These are phyloP conservation scores for Neopipo cinnamomea DNA, from an alignment of 2,113 vertebrate species.

Conservation along the genomic window DNA sequence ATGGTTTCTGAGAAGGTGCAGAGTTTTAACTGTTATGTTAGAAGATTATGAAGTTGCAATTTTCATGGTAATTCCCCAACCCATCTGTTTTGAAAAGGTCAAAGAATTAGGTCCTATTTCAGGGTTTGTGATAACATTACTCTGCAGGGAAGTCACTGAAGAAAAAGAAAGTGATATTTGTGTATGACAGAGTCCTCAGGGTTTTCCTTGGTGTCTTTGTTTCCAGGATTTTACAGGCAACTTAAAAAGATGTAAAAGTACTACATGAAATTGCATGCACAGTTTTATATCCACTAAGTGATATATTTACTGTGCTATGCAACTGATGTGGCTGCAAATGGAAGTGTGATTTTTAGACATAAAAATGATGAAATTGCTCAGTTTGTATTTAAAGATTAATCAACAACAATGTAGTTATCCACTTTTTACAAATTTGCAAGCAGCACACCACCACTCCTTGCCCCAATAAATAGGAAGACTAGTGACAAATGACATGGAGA, in stretches of 20 bases:
- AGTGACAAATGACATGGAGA: background rate
- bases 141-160: conserved; percentile 38
- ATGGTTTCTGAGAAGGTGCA: background rate
- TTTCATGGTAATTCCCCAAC: conserved; percentile 8
- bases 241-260: background rate
- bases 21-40: background rate
- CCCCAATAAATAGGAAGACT: background rate
- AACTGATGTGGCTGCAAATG: background rate
- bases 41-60: conserved; percentile 4
- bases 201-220: conserved; percentile 35
- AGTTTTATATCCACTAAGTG: background rate
- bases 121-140: conserved; percentile 10
- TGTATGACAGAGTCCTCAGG: conserved; percentile 12
- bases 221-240: conserved; percentile 3
- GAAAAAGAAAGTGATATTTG: conserved; percentile 49
- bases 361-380: background rate
- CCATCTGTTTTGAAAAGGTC: conserved; percentile 25
- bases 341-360: background rate
- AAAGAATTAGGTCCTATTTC: conserved; percentile 26
- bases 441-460: rapidly evolving
- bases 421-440: background rate
- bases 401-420: background rate
- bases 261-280: background rate
- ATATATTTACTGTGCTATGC: background rate
- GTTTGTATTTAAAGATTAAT: background rate